Evolutionary conservation across 2,888 invertebrate genomes (phyloP).

Genomic region (Phaedon cochleariae): DNA sequence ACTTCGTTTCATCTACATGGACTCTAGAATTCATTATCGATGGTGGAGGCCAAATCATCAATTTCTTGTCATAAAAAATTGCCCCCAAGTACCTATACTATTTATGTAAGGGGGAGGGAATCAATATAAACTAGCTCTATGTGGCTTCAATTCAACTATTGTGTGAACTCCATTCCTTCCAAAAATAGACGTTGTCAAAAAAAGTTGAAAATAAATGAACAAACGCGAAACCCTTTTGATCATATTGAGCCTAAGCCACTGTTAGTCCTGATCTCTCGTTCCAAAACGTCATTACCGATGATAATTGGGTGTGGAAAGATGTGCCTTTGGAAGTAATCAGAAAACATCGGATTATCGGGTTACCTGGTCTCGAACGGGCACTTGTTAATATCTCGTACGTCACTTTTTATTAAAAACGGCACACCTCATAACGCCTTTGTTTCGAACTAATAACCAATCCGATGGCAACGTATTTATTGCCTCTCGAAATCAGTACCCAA

Average conservation of each 20-base stretch:
- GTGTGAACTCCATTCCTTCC: too few relatives aligned
- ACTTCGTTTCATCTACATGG: too few relatives aligned
- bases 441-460: conserved; percentile 26
- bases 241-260: background rate
- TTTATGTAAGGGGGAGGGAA: too few relatives aligned
- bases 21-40: too few relatives aligned
- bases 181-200: too few relatives aligned
- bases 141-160: too few relatives aligned
- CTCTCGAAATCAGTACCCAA: conserved; percentile 22
- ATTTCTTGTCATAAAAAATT: too few relatives aligned
- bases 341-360: conserved; percentile 22
- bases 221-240: background rate
- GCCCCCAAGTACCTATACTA: too few relatives aligned
- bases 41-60: too few relatives aligned
- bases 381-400: conserved; percentile 54
- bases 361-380: conserved; percentile 27
- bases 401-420: conserved; percentile 56
- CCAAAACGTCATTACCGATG: conserved; percentile 39
- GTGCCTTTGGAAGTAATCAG: conserved; percentile 20
- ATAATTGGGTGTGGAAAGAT: conserved; percentile 47
- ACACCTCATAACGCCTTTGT: conserved; percentile 44
- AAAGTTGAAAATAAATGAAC: too few relatives aligned
- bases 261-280: conserved; percentile 21
- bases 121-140: too few relatives aligned
- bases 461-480: conserved; percentile 21